These are phyloP conservation scores for Ophion ellenae DNA, from an alignment of 2,888 invertebrate genomes.

Conservation along the genomic window DNA sequence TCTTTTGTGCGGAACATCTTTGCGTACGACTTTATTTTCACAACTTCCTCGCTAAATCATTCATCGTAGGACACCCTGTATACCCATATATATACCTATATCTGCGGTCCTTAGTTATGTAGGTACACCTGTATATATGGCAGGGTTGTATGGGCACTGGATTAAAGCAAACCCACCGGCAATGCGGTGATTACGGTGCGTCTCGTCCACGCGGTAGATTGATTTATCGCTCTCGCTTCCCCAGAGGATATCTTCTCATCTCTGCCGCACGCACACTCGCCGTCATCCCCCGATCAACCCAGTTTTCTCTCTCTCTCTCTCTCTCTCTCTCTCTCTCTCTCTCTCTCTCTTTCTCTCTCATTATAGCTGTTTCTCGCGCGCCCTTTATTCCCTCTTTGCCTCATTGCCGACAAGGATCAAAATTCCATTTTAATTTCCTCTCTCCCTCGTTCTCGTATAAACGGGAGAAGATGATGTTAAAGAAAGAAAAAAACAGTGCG, in stretches of 20 bases:
- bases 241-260: conserved; percentile 66
- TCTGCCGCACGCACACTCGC: conserved; percentile 56
- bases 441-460: conserved; percentile 4
- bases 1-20: not conserved
- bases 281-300: conserved; percentile 42
- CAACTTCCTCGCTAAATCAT: not conserved
- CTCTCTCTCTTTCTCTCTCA: conserved; percentile 26
- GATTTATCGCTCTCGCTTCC: conserved; percentile 74
- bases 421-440: conserved; percentile 52
- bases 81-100: not conserved
- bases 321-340: conserved; percentile 33
- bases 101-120: not conserved
- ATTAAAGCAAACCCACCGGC: conserved; percentile 78
- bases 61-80: not conserved
- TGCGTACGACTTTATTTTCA: not conserved
- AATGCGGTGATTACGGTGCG: conserved; percentile 76
- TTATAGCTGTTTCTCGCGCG: not conserved
- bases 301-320: conserved; percentile 26
- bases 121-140: conserved; percentile 10
- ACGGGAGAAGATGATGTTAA: not conserved
- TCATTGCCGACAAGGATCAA: conserved; percentile 46
- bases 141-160: conserved; percentile 63
- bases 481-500: conserved; percentile 21
- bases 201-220: conserved; percentile 73
- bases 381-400: conserved; percentile 34